Base-by-base conservation (phyloP, 1,140 invertebrate species). In the Pseudomyrmex cubaensis region DNA sequence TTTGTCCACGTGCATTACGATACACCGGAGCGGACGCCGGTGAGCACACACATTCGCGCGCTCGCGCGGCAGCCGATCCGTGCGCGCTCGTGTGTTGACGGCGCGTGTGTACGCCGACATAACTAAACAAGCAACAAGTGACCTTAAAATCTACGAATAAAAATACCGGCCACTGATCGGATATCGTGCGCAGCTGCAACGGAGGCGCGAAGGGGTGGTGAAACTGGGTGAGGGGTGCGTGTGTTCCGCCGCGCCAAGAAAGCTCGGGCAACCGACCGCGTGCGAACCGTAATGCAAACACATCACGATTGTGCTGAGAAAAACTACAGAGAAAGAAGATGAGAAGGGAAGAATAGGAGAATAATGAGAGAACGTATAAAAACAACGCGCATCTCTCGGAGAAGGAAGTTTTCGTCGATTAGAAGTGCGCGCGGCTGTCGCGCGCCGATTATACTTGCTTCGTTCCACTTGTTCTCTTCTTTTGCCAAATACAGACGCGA, bases 101-200 rank as follows among this genome's bases (percentile, higher is more conserved):
- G 73, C 74, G 76, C 84, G 88, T 86, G 83, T 89, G 75, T 87
- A 89, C 82, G 77, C 67, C 86, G 89, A 93, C 92, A 93, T 92
- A 92, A 92, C 92, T 92, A 93, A 93, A 93, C 92, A 93, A 93
- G 93, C 93, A 93, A 93, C 93, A 93, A 93, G 93, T 93, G 93
- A 93, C 92, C 91, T 93, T 93, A 92, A 93, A 93, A 93, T 93
- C 89, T 90, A 89, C 80, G 90, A 92, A 93, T 92, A 93, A 93
- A 93, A 93, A 93, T 91, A 87, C 90, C 67, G 84, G 85, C 85
- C 85, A 87, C 87, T 91, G 91, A 92, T 92, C 88, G 90, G 89
- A 83, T 92, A 92, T 92, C 85, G 90, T 82, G 85, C 85, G 88
- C 85, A 90, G 82, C 83, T 85, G 86, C 87, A 78, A 70, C 80